Evolutionary conservation across 2,113 vertebrate genomes (phyloP).

Genomic region (Dermatemys mawii): DNA sequence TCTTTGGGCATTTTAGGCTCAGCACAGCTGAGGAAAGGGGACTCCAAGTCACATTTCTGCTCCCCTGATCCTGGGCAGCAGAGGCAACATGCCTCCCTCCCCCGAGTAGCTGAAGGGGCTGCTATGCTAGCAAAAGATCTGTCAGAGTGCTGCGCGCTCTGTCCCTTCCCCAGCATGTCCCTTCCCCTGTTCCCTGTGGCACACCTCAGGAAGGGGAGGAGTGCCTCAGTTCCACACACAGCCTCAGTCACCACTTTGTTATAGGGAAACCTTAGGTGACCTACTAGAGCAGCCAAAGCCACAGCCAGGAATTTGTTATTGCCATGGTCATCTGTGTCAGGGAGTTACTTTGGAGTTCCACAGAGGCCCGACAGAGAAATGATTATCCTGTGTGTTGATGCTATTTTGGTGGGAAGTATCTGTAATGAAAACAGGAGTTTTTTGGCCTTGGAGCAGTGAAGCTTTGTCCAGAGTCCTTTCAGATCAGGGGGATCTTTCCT

Average conservation of each 20-base stretch:
- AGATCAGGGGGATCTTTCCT: neutral
- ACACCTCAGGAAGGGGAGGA: neutral
- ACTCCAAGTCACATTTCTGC: neutral
- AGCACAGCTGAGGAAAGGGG: neutral
- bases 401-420: neutral
- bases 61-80: neutral
- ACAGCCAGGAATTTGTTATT: neutral
- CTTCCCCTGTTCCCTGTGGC: neutral
- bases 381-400: neutral
- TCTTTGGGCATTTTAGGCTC: neutral
- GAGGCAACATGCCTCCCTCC: neutral
- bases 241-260: neutral
- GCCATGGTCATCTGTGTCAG: neutral
- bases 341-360: neutral
- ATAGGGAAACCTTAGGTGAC: neutral
- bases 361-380: neutral
- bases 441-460: neutral
- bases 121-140: neutral
- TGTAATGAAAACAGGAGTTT: neutral
- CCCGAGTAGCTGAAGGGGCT: neutral
- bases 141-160: accelerated
- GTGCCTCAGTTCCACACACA: neutral
- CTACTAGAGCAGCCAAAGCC: neutral
- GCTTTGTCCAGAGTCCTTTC: neutral
- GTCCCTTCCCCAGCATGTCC: neutral